Evolutionary conservation across 1,140 invertebrate species (phyloP), one percentile per base, ranked within the genome.

Genomic region (Piezodorus guildinii): DNA sequence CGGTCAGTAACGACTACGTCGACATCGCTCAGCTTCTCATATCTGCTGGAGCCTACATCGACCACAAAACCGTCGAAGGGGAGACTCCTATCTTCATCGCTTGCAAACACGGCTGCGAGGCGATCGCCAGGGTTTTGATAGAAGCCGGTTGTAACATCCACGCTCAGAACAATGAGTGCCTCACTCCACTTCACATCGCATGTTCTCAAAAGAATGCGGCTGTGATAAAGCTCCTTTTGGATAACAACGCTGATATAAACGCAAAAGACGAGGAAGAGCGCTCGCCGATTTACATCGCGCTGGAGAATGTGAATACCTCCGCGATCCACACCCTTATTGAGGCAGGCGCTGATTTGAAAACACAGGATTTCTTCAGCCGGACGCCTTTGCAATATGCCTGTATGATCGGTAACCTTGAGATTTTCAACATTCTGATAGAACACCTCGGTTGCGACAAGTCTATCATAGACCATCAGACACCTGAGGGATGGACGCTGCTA

Each of bases 401-500:
- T 23, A 59, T 60, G 39, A 49, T 52, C 9, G 59, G 59, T 21
- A 43, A 61, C 45, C 39, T 61, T 19, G 49, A 52, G 43, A 62
- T 62, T 54, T 65, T 65, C 30, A 51, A 65, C 19, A 17, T 62
- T n/a, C 21, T 65, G 3, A 30, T 62, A 6, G 59, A 60, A 16
- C 34, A 25, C 19, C 27, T 62, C 3, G 59, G 59, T 16, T 15
- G 4, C 14, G 58, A 46, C 9, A 52, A 30, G 34, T 21, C 17
- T 27, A 14, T 61, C n/a, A 30, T 61, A 14, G 39, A 65, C 21
- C 49, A 65, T 15, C 46, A 52, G 16, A 61, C 64, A 10, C 27
- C 45, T 39, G 59, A 65, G 19, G 64, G 64, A 39, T 65, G 64
- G 64, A 54, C 64, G 10, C 27, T 65, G 2, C 23, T 65, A 30